Evolutionary conservation across 2,888 invertebrate species (phyloP).

Genomic region (Platycnemis pennipes): DNA sequence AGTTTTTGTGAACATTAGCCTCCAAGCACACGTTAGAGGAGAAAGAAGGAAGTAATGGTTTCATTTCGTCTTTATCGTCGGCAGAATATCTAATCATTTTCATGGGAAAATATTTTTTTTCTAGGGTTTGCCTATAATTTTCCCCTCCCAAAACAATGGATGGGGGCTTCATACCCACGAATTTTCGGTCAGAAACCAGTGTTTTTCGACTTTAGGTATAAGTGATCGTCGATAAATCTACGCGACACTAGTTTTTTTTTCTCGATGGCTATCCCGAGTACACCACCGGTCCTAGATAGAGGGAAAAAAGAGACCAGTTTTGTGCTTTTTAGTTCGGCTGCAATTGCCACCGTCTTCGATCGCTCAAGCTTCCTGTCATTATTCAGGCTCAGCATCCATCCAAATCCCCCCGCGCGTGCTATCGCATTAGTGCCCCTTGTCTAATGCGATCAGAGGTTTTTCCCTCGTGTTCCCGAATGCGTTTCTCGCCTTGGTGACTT

Average conservation of each 20-base stretch:
- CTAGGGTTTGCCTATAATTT: neutral
- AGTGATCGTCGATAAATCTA: neutral
- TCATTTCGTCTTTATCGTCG: neutral
- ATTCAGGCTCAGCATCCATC: neutral
- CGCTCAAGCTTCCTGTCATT: neutral
- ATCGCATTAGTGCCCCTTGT: neutral
- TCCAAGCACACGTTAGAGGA: neutral
- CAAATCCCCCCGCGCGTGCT: neutral
- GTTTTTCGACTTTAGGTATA: neutral
- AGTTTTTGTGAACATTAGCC: neutral
- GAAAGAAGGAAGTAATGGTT: neutral
- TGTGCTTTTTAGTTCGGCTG: neutral
- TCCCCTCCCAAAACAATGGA: neutral
- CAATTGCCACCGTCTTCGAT: neutral
- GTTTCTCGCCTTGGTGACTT: neutral
- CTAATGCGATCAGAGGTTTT: conserved; percentile 26
- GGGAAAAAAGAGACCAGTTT: neutral
- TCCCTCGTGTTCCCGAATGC: neutral
- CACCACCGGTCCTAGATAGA: neutral
- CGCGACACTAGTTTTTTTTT: neutral
- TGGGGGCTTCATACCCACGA: neutral
- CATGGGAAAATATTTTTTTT: neutral
- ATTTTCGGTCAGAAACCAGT: neutral
- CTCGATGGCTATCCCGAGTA: neutral
- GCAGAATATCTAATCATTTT: neutral